Base-by-base conservation (phyloP, 2,888 invertebrate species). In the Oxycera nigricornis region DNA sequence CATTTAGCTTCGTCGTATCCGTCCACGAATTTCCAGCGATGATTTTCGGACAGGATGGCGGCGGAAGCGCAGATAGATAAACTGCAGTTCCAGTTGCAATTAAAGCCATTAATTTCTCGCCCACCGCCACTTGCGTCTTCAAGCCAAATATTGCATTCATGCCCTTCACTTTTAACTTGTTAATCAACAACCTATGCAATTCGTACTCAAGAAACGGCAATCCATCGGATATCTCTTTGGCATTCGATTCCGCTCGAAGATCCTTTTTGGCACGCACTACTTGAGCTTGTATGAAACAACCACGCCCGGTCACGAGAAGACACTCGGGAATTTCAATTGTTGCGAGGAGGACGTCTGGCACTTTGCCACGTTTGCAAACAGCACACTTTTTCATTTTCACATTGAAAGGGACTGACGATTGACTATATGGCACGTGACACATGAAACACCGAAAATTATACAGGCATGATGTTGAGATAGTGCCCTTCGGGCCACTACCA, bases 141-240 rank as follows among this genome's bases (percentile, higher is more conserved):
- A 98, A 87, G 0, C 94, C 94, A 86, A 97, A 97, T 72, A 97
- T 87, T 2, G 96, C 94, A 87, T 98, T 98, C 90, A 97, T 97
- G 6, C 96, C 97, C 85, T 95, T 95, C 77, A 97, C 93, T 84
- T 94, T 91, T 1, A 98, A 86, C 83, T 97, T 97, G 81, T 95
- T 96, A 1, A 97, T 89, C 41, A 98, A 86, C 78, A 97, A 89
- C 76, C 95, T 91, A 85, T 98, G 97, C 61, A 98, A 87, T 83
- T 98, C 97, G 83, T 97, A 98, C 84, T 98, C 98, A 73, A 98
- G 86, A 87, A 98, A 98, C 0, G 98, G 98, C 73, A 98, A 87
- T 79, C 94, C 94, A 87, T 98, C 95, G 1, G 97, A 97, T 75
- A 98, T 94, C 86, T 98, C 97, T 79, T 96, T 91, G 2, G 98